These are phyloP conservation scores for Phorcus lineatus DNA, from an alignment of 2,888 invertebrate species.

Conservation along the genomic window DNA sequence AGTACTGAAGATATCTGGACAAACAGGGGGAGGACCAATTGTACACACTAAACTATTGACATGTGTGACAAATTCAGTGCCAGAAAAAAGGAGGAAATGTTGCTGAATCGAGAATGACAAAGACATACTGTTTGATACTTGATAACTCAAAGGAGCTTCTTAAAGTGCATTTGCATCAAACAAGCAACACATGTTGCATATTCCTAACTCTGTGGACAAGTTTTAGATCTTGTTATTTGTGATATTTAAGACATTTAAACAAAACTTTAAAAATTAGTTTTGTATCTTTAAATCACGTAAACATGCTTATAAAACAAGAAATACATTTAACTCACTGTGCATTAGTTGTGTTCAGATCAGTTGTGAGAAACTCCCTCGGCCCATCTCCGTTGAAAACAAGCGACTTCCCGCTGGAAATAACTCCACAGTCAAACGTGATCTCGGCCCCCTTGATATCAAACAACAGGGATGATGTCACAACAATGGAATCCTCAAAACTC, in stretches of 20 bases:
- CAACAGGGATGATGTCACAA: constrained; percentile 47
- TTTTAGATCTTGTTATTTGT: too few species aligned
- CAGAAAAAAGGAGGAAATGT: background rate
- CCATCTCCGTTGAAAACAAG: constrained; percentile 72
- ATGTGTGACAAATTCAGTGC: background rate
- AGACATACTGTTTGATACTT: background rate
- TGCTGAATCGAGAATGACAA: background rate
- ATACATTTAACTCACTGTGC: constrained; percentile 54
- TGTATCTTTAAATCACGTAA: too few species aligned
- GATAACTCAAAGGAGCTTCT: too few species aligned
- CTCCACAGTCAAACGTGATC: constrained; percentile 73
- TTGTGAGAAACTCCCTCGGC: constrained; percentile 63
- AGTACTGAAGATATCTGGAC: constrained; percentile 73
- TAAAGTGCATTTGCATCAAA: too few species aligned
- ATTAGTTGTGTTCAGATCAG: constrained; percentile 72
- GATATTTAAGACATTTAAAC: too few species aligned
- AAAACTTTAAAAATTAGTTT: too few species aligned
- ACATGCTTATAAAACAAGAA: too few species aligned
- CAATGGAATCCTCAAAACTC: constrained; percentile 57
- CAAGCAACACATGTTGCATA: too few species aligned
- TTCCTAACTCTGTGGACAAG: too few species aligned
- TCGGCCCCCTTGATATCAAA: constrained; percentile 64
- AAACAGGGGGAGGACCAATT: too few species aligned
- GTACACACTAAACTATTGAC: background rate
- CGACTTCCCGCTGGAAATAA: constrained; percentile 73